Evolutionary conservation across 2,888 invertebrate genomes (phyloP).

Genomic region (Chloroclysta siterata): DNA sequence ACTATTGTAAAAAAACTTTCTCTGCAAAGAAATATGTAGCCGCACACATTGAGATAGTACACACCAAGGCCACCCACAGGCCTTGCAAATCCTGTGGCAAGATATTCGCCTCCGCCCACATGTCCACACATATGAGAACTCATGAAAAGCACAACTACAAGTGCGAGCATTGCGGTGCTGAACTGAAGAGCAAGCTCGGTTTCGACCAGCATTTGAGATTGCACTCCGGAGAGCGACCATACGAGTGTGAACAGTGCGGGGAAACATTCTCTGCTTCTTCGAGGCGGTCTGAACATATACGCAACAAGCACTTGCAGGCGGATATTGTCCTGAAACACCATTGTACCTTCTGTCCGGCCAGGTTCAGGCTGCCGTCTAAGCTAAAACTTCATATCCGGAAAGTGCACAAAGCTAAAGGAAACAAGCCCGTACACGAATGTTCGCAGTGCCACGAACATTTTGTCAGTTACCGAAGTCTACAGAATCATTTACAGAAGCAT

Average conservation of each 20-base stretch:
- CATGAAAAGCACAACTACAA: conserved; percentile 55
- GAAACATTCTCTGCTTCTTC: conserved; percentile 72
- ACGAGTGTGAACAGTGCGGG: conserved; percentile 63
- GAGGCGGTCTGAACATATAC: conserved; percentile 68
- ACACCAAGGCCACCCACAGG: conserved; percentile 68
- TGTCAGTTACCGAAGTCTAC: conserved; percentile 59
- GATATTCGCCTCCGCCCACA: conserved; percentile 67
- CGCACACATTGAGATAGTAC: conserved; percentile 76
- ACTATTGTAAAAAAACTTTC: conserved; percentile 72
- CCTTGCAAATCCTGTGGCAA: conserved; percentile 73
- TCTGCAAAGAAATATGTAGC: conserved; percentile 67
- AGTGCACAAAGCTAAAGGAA: conserved; percentile 47
- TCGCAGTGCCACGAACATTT: conserved; percentile 63
- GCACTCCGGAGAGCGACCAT: conserved; percentile 73
- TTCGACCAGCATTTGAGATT: conserved; percentile 69
- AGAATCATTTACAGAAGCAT: conserved; percentile 65
- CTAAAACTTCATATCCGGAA: conserved; percentile 61
- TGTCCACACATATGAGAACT: conserved; percentile 68
- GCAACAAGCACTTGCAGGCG: conserved; percentile 56
- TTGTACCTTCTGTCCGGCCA: conserved; percentile 66
- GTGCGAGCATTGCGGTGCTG: conserved; percentile 63
- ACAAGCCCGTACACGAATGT: conserved; percentile 56
- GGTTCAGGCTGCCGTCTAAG: conserved; percentile 62
- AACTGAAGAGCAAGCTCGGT: conserved; percentile 65
- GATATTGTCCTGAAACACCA: conserved; percentile 57